phyloP scores from a whole-genome alignment of 2,113 vertebrate genomes.

The Okapia johnstoni region DNA sequence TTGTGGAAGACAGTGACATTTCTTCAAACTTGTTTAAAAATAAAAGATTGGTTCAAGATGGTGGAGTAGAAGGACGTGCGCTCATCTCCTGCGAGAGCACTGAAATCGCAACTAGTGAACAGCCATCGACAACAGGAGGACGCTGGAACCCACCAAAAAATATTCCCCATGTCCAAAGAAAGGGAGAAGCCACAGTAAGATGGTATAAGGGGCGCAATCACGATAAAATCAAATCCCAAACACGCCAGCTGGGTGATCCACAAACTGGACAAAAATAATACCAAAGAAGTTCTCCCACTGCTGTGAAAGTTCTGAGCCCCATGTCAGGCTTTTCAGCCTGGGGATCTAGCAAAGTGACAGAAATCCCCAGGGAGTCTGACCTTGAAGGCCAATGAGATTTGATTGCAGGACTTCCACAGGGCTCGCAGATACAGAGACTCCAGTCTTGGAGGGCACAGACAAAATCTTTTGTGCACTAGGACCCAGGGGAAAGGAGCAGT shows the following conservation, averaged over 20 bases:
- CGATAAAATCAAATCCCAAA: background rate
- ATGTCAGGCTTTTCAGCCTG: background rate
- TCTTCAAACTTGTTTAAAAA: background rate
- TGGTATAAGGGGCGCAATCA: accelerated
- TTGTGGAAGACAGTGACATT: background rate
- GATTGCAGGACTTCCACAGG: background rate
- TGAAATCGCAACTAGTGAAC: background rate
- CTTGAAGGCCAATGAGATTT: background rate
- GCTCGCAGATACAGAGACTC: background rate
- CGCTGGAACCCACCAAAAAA: background rate
- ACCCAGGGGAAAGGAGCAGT: background rate
- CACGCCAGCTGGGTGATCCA: background rate
- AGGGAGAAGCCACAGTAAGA: background rate
- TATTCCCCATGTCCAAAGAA: background rate
- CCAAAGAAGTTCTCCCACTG: too few relatives aligned
- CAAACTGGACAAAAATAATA: background rate
- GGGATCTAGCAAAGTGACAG: background rate
- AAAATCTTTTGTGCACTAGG: background rate
- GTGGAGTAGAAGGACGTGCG: background rate
- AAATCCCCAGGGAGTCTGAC: background rate
- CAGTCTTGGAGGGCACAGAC: background rate
- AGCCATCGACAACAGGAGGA: background rate
- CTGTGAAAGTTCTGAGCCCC: too few relatives aligned
- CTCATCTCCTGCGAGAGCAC: background rate
- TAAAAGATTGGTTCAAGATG: background rate